These are phyloP conservation scores for Lasiurus cinereus DNA, from an alignment of 2,113 vertebrate species.

Conservation along the genomic window DNA sequence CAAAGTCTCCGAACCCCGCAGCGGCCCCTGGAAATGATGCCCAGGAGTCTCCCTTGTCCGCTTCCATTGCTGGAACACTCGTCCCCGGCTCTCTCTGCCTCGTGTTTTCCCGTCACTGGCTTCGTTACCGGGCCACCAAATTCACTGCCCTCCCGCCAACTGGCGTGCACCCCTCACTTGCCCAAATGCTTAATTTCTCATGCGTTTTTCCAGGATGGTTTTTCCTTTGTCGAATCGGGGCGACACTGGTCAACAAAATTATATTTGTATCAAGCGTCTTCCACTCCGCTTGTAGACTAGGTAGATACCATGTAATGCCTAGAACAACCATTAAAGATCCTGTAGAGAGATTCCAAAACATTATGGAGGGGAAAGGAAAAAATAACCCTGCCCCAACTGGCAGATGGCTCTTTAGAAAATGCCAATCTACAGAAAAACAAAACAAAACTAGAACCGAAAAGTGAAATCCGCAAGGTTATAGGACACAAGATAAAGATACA, in stretches of 20 bases:
- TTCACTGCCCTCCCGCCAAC: neutral
- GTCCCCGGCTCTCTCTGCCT: neutral
- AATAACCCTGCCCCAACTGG: neutral
- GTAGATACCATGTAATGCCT: neutral
- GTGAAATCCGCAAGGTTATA: neutral
- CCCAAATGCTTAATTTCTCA: neutral
- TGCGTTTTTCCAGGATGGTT: neutral
- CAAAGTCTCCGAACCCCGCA: neutral
- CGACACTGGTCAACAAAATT: neutral
- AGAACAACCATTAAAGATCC: neutral
- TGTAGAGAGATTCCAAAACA: neutral
- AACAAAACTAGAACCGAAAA: too few species aligned
- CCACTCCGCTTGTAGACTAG: neutral
- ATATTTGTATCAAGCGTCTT: neutral
- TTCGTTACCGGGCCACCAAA: neutral
- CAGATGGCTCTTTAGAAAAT: neutral
- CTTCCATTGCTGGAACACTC: neutral
- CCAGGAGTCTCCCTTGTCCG: neutral
- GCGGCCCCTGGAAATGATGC: neutral
- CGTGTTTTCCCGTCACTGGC: fast-evolving
- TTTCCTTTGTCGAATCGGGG: neutral
- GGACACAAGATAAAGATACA: neutral
- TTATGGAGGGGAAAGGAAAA: neutral
- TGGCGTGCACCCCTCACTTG: fast-evolving
- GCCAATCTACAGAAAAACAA: neutral